These are phyloP conservation scores for Stercorarius parasiticus DNA, from an alignment of 2,113 vertebrate species.

Conservation along the genomic window DNA sequence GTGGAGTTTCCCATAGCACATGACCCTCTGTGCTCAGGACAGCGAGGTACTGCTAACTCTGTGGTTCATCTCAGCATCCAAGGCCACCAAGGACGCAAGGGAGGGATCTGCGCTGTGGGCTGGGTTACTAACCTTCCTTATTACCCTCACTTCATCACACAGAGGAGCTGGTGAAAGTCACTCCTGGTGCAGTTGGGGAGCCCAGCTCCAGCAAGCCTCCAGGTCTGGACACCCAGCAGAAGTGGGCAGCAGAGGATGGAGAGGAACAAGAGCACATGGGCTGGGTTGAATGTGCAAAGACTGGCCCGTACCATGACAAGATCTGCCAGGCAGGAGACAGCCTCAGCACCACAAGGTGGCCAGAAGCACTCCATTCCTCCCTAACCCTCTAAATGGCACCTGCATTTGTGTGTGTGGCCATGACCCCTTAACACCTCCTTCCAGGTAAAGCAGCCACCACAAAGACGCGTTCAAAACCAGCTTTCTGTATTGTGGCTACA, in stretches of 20 bases:
- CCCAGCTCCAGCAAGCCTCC: neutral
- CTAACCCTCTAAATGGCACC: neutral
- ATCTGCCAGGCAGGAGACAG: neutral
- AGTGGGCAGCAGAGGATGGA: neutral
- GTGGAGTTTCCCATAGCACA: neutral
- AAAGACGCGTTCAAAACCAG: neutral
- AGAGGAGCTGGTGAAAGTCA: neutral
- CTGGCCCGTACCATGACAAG: neutral
- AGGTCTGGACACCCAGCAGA: neutral
- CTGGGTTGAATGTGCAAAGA: neutral
- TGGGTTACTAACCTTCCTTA: neutral
- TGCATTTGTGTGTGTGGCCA: neutral
- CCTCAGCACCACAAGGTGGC: neutral
- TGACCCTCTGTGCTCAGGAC: neutral
- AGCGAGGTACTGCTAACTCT: neutral
- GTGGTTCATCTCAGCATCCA: neutral
- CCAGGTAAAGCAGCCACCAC: neutral
- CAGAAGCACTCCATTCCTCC: neutral
- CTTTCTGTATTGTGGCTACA: neutral
- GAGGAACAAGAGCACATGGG: neutral
- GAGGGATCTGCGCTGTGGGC: neutral
- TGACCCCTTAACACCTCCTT: neutral
- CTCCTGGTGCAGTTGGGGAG: neutral
- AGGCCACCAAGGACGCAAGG: fast-evolving
- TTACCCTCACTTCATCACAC: neutral